Conservation (phyloP, 2,888 invertebrate species). For the Agrypnus murinus region DNA sequence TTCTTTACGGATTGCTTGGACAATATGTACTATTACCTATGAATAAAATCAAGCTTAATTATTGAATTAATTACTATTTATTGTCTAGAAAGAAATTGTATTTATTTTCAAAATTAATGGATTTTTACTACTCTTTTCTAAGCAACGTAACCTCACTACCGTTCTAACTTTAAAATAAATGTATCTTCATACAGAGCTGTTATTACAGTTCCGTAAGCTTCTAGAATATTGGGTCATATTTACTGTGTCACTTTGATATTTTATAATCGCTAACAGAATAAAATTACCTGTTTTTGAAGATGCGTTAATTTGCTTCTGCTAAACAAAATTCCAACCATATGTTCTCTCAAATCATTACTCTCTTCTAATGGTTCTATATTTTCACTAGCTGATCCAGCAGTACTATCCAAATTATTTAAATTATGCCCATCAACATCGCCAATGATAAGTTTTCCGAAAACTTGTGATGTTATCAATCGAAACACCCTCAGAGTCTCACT, state of each 20-base stretch:
- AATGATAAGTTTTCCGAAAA: constrained; percentile 91
- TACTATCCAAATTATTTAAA: constrained; percentile 61
- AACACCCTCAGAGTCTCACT: constrained; percentile 94
- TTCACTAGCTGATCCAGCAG: constrained; percentile 65
- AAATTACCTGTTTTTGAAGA: constrained; percentile 93
- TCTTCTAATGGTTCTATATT: constrained; percentile 71
- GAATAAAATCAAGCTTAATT: constrained; percentile 4
- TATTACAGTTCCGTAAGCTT: too few relatives aligned
- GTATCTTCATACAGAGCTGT: too few relatives aligned
- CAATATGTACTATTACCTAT: constrained; percentile 90
- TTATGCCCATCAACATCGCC: constrained; percentile 74
- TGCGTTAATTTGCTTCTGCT: constrained; percentile 94
- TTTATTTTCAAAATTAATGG: too few relatives aligned
- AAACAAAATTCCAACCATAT: constrained; percentile 97
- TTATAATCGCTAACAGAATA: too few relatives aligned
- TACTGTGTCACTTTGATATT: too few relatives aligned
- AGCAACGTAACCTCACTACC: too few relatives aligned
- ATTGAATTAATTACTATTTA: not conserved
- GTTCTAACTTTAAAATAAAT: too few relatives aligned
- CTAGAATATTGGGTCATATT: too few relatives aligned
- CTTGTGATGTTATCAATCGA: constrained; percentile 92
- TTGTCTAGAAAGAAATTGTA: too few relatives aligned
- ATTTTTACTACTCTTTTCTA: too few relatives aligned
- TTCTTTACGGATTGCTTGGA: constrained; percentile 93
- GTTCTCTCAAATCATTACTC: constrained; percentile 83